Evolutionary conservation across 2,113 vertebrate genomes (phyloP), one percentile per base, ranked within the genome.

Genomic region (Mormyrus iriodes): DNA sequence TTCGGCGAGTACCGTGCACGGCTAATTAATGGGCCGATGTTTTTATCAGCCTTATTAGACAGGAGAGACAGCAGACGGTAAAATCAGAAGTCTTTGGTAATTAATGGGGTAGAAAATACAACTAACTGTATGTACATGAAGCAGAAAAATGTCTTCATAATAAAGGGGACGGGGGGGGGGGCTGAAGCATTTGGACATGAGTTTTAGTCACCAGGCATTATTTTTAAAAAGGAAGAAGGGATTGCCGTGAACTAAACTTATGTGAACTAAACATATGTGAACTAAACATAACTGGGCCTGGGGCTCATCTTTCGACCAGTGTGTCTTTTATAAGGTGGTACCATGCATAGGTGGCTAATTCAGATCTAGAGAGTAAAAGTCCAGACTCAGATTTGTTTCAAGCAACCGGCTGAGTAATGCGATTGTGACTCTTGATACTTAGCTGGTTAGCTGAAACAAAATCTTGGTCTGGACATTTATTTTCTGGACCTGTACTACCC

Each of bases 31-130:
- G 73, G 17, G 19, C 13, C 27, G 46, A 76, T 88, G 88, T 53
- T 88, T 49, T 88, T 51, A 65, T 44, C 88, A 49, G 46, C 44
- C 27, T 79, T 52, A 51, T 76, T 88, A 35, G 46, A 82, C 21
- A 17, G 53, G 52, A 44, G 42, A 61, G 27, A 87, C 85, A 15
- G 85, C 51, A 53, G 27, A 86, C 48, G 31, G 10, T 53, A n/a
- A 86, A 86, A 53, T 51, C 85, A 17, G n/a, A 5, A 52, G 51
- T 86, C 85, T 53, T 53, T 39, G 12, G 49, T 86, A 86, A 86
- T 86, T 86, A 86, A 86, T 53, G 49, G 31, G 51, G 27, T 52
- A 86, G 85, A 86, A 86, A 53, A 86, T 86, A 19, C 51, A 53
- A 86, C 51, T 86, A 53, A 86, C 85, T 55, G 85, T 86, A 86